Evolutionary conservation across 1,140 invertebrate genomes (phyloP).

Genomic region (Fopius arisanus): DNA sequence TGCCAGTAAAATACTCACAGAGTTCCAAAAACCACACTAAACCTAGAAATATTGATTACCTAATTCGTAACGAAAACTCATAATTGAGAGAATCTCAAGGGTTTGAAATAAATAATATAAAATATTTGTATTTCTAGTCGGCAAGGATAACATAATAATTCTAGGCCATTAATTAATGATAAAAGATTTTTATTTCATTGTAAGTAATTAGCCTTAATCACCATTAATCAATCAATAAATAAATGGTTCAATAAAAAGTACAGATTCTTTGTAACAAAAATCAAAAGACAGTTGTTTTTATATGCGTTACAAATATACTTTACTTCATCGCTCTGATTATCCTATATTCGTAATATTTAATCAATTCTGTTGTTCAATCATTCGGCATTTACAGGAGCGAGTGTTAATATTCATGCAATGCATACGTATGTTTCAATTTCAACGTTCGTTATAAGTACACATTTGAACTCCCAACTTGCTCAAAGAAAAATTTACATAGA

Average conservation of each 20-base stretch:
- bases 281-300: constrained; percentile 25
- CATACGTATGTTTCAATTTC: constrained; percentile 4
- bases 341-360: neutral
- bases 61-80: too few species aligned
- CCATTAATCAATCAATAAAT: neutral
- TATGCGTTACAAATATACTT: constrained; percentile 52
- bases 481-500: neutral
- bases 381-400: constrained; percentile 28
- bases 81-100: neutral
- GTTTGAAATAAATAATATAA: neutral
- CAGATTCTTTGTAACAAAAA: neutral
- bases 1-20: constrained; percentile 35
- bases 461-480: neutral
- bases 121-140: neutral
- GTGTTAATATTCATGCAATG: neutral
- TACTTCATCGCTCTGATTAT: constrained; percentile 43
- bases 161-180: neutral
- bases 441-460: neutral
- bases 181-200: constrained; percentile 25
- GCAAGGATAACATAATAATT: neutral
- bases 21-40: neutral
- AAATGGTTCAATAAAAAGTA: constrained; percentile 11
- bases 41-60: neutral
- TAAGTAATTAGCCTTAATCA: constrained; percentile 12
- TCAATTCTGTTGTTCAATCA: constrained; percentile 28